Base-by-base conservation (phyloP, 1,140 invertebrate genomes). In the Whitmania pigra region DNA sequence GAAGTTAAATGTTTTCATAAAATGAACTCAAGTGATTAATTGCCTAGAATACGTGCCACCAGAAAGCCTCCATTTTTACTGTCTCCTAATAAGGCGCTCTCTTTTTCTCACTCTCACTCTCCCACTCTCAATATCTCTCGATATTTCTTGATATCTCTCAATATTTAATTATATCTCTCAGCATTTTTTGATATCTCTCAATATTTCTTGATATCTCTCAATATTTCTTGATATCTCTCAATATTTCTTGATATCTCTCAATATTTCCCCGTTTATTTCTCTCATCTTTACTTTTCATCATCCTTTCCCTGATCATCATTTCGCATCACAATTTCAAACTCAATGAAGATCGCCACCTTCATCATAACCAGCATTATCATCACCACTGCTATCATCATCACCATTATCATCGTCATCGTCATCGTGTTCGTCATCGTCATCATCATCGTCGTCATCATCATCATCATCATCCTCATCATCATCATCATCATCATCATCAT, bases 11-110 rank as follows among this genome's bases (percentile, higher is more conserved):
- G 11, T 63, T 63, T 27, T 63, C 29, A 63, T 20, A 31, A 31
- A 25, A 63, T 15, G 57, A 63, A 63, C 29, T 25, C 11, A 63
- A 63, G 11, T 31, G 57, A 63, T 63, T 63, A 31, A 63, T 63
- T 63, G 57, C 57, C 22, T 9, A n/a, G 9, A 31, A 25, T 63
- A 63, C 22, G 57, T 63, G 57, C 22, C 57, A 27, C 11, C 57
- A 31, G 29, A 25, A 31, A 25, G 20, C 6, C 22, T 25, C 57
- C 9, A 63, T 13, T 31, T 27, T 31, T 27, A 63, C 22, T 20
- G 29, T 25, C 22, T 17, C 20, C 22, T 27, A 63, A 25, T 27
- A 31, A 27, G 57, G 20, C 22, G 0, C 15, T 13, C 57, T 63
- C 22, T 17, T 15, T 63, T 15, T 57, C 20, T 57, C 25, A 3